A percentile compares a stretch with the other conserved stretches of the same genome.
phyloP scores from a whole-genome alignment of 2,888 invertebrate species.

The Lathronympha strigana region DNA sequence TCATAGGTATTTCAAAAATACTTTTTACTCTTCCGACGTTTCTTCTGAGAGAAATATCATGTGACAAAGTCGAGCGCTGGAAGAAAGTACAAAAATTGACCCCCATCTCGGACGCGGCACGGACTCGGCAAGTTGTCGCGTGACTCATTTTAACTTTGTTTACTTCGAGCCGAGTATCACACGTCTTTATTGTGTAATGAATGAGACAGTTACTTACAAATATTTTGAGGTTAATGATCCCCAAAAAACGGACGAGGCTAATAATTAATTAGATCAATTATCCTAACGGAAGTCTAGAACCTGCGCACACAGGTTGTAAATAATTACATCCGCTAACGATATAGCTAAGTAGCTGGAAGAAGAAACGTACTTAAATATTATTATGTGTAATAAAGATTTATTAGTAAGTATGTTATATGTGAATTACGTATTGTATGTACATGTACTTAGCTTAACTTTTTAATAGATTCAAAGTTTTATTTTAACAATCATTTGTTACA shows the following conservation, averaged over 20 bases:
- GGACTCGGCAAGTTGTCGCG: not conserved
- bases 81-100: no score
- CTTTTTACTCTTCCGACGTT: no score
- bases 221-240: slow-evolving; percentile 30
- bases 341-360: slow-evolving; percentile 11
- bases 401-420: not conserved
- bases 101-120: not conserved
- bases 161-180: not conserved
- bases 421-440: no score
- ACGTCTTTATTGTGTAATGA: slow-evolving; percentile 9
- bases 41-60: no score
- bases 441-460: no score
- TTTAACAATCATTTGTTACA: no score
- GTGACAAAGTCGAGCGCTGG: no score
- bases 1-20: no score
- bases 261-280: slow-evolving; percentile 42
- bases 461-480: no score
- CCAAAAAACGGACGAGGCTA: slow-evolving; percentile 27
- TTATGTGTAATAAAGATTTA: not conserved
- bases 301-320: slow-evolving; percentile 25
- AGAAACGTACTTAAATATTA: not conserved
- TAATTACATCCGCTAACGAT: slow-evolving; percentile 33
- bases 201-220: slow-evolving; percentile 16
- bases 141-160: not conserved
- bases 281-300: slow-evolving; percentile 37